Evolutionary conservation across 2,888 invertebrate genomes (phyloP).

Genomic region (Amblyteles armatorius): DNA sequence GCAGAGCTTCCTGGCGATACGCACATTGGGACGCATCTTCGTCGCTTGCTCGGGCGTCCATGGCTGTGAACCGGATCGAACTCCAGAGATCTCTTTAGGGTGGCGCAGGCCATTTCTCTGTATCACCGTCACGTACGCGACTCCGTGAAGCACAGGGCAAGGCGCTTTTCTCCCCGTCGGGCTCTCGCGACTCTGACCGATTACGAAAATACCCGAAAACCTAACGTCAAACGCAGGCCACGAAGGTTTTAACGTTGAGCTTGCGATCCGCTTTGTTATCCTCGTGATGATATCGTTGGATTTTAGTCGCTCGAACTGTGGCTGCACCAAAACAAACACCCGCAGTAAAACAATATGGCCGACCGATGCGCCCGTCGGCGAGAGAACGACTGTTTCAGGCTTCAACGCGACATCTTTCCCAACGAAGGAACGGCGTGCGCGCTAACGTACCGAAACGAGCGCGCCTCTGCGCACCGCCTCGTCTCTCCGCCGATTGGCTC

Average conservation of each 20-base stretch:
- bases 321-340: slow-evolving; percentile 82
- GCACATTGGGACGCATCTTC: slow-evolving; percentile 96
- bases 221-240: not conserved
- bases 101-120: slow-evolving; percentile 98
- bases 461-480: not conserved
- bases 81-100: slow-evolving; percentile 97
- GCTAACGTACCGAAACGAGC: not conserved
- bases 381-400: slow-evolving; percentile 75
- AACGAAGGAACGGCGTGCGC: slow-evolving; percentile 33
- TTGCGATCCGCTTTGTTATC: slow-evolving; percentile 49
- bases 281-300: slow-evolving; percentile 67
- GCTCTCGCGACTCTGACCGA: not conserved
- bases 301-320: slow-evolving; percentile 66
- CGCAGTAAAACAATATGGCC: slow-evolving; percentile 83
- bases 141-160: slow-evolving; percentile 48
- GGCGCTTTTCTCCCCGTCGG: slow-evolving; percentile 48
- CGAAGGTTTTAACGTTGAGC: slow-evolving; percentile 23
- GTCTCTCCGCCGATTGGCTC: not conserved
- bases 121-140: slow-evolving; percentile 70
- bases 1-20: slow-evolving; percentile 86
- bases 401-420: slow-evolving; percentile 76
- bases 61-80: slow-evolving; percentile 96
- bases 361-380: slow-evolving; percentile 75
- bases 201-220: slow-evolving; percentile 32
- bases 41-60: slow-evolving; percentile 93